Base-by-base conservation (phyloP, 1,140 invertebrate species). In the Aricia agestis region DNA sequence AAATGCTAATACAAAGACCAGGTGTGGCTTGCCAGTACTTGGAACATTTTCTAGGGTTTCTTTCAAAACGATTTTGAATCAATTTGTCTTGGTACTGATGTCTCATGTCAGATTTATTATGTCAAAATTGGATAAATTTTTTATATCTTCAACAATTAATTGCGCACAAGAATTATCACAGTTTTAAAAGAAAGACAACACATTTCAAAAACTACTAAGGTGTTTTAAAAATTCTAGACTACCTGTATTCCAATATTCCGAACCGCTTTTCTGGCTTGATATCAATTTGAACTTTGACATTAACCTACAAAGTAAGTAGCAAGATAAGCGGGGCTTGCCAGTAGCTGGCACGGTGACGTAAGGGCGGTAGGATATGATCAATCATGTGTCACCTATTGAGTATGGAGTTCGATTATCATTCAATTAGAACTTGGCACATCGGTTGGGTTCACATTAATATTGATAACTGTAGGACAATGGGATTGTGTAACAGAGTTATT, bases 321-420 rank as follows among this genome's bases (percentile, higher is more conserved):
- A 42, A 42, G 6, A 42, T 11, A 11, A 42, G 25, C 25, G 25
- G 41, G 41, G 41, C 41, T 11, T 42, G 41, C 67, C 45, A 68
- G 25, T 25, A 25, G 25, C 45, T 68, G n/a, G 18, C 42, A 7
- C 45, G 41, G 45, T 41, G 65, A 66, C 19, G 25, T 41, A 57
- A 66, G 65, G 13, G 42, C 42, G 70, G 74, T 75, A 74, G 77
- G 77, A 78, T 73, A 74, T 69, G 36, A 76, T 78, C 77, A 76
- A 72, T 78, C 77, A 78, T 72, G 31, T 72, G 77, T 76, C 77
- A 73, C 45, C 36, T 58, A 72, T 72, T 67, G 66, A 74, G 74
- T 76, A 73, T 70, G 65, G 52, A 74, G 66, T 69, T 70, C 71
- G 71, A 76, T 76, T 78, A 76, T 70, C 41, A 74, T 73, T 76